Evolutionary conservation across 1,140 invertebrate species (phyloP), one percentile per base, ranked within the genome.

Genomic region (Trachymyrmex septentrionalis): DNA sequence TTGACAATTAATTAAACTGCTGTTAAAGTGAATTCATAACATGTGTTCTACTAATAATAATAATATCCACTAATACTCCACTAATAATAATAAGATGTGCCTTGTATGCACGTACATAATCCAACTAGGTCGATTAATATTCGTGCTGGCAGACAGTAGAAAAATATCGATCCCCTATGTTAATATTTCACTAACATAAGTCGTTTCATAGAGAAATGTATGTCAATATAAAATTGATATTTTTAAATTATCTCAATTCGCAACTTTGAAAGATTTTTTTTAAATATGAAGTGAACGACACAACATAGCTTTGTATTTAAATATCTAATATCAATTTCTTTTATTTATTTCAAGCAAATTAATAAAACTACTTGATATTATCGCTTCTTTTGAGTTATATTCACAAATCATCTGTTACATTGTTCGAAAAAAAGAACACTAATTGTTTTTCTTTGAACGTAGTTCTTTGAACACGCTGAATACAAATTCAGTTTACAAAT

Each of bases 61-160:
- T n/a, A n/a, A n/a, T n/a, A n/a, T n/a, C n/a, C n/a, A n/a, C n/a
- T n/a, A n/a, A n/a, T n/a, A n/a, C n/a, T n/a, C n/a, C 2, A 10
- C 57, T 24, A 34, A 44, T 10, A 44, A 44, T 10, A 44, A 44
- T 44, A 44, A 73, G 69, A 67, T 67, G 4, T 30, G 14, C 44
- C 64, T 63, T 50, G 3, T 48, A 59, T 38, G 48, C 19, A 30
- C 9, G n/a, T n/a, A 14, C 19, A 16, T 61, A 61, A 61, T 38
- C n/a, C 27, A 84, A 61, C 27, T 50, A 73, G 69, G 55, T 50
- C 27, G 69, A 82, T 82, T 82, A 82, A 84, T 84, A 84, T 84
- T 75, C 48, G 80, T 27, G 53, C 69, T 63, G 55, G 21, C 19
- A 48, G 24, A 48, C 24, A 38, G 27, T 14, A 48, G 69, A 84